Percentiles rank a stretch among this genome's conserved stretches.
Conservation (phyloP, 2,113 vertebrate species). For the Psophia crepitans region DNA sequence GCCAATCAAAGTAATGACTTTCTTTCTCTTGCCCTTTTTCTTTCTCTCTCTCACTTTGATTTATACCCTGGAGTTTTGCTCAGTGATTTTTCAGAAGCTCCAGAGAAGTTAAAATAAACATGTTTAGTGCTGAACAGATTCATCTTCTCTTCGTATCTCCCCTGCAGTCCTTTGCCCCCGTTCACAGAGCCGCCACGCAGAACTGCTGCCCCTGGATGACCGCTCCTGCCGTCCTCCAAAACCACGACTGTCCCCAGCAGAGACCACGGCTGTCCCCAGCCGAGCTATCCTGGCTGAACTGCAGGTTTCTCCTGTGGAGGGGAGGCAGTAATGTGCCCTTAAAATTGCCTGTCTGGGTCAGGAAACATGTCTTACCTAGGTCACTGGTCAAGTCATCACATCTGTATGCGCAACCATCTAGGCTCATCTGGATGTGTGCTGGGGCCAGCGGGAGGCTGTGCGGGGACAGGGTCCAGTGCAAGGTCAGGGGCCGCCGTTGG, state of each 20-base stretch:
- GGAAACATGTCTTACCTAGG: not conserved
- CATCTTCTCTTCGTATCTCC: constrained; percentile 41
- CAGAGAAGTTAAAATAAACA: constrained; percentile 60
- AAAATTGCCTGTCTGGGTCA: not conserved
- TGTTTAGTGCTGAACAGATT: constrained; percentile 25
- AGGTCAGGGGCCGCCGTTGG: not conserved
- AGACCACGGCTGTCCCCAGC: not conserved
- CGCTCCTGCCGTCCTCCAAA: not conserved
- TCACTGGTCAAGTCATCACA: not conserved
- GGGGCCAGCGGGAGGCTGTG: not conserved
- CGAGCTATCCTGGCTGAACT: not conserved
- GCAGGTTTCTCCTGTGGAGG: not conserved
- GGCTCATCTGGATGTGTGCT: not conserved
- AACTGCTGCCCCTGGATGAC: not conserved
- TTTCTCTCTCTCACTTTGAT: constrained; percentile 51
- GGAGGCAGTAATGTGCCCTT: not conserved
- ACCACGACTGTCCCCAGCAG: not conserved
- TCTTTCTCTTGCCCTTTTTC: not conserved
- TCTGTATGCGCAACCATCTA: not conserved
- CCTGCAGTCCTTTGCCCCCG: not conserved
- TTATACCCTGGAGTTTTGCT: constrained; percentile 55
- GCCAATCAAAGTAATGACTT: constrained; percentile 56
- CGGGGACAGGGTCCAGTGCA: not conserved
- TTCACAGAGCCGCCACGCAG: not conserved
- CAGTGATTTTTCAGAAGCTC: constrained; percentile 52